Conservation (phyloP, 2,888 invertebrate genomes). For the Tinea pellionella region DNA sequence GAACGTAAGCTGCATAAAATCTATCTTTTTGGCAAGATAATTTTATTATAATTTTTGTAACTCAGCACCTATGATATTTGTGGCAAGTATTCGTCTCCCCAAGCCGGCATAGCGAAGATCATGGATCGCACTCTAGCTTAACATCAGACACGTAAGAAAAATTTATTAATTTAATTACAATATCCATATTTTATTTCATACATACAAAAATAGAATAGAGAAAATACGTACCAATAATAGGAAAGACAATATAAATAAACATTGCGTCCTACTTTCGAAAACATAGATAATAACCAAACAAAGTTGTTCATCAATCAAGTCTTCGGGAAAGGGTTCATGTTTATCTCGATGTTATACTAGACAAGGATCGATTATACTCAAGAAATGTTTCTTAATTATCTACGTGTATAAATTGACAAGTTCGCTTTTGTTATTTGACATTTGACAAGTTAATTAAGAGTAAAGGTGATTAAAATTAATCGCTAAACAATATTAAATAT, state of each 20-base stretch:
- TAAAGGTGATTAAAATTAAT: not conserved
- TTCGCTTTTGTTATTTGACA: not conserved
- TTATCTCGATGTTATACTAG: slow-evolving; percentile 33
- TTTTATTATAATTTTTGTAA: no score
- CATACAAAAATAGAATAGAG: not conserved
- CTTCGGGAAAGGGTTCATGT: slow-evolving; percentile 23
- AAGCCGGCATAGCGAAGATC: no score
- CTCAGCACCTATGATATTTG: no score
- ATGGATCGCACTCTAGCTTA: no score
- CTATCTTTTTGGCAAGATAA: no score
- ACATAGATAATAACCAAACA: slow-evolving; percentile 20
- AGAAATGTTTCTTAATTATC: slow-evolving; percentile 7
- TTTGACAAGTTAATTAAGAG: not conserved
- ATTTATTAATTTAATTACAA: not conserved
- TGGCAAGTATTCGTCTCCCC: no score
- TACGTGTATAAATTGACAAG: not conserved
- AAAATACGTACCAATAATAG: not conserved
- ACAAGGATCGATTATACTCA: slow-evolving; percentile 30
- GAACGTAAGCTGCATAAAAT: no score
- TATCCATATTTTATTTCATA: not conserved
- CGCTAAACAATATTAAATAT: no score
- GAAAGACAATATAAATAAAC: not conserved
- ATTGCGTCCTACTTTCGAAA: not conserved
- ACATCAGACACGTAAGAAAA: not conserved
- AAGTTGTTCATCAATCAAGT: slow-evolving; percentile 33